Evolutionary conservation across 1,140 invertebrate genomes (phyloP), one percentile per base, ranked within the genome.

Genomic region (Nasonia vitripennis): DNA sequence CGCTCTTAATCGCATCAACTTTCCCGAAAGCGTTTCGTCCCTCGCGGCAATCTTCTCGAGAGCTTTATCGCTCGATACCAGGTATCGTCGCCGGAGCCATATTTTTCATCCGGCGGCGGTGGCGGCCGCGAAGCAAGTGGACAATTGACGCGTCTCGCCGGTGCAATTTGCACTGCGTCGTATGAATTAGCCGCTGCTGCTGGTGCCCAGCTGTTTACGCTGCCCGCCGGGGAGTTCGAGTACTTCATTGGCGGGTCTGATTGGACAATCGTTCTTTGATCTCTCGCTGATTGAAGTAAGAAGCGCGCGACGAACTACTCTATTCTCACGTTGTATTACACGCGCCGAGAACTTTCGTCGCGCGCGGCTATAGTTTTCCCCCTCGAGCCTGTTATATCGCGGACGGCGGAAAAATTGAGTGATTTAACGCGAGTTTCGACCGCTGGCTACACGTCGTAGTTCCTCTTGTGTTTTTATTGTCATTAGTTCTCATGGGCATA

Each of bases 121-220:
- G 1, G 14, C 12, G 10, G 45, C 45, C 12, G 51, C 17, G 2
- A 48, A 9, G 45, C 75, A 78, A 78, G 20, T 78, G 55, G 34
- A 67, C 34, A 68, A 79, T 79, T 62, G 55, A 67, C 51, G 78
- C 70, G 41, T 17, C 67, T n/a, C 37, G 37, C 37, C 17, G 27
- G 12, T 70, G 41, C 67, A 70, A 81, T 45, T 81, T 71, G 41
- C 27, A 17, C 48, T 51, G 14, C 14, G 48, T 0, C 9, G 48
- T 51, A 51, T 51, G 2, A 51, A 14, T 14, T 17, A 12, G 48
- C 48, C 48, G 48, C 48, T 48, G 45, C 45, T 48, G 45, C 45
- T 67, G 51, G 0, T 11, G 20, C 41, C 34, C 4, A 10, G 55
- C 78, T 68, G 20, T 80, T 78, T 78, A n/a, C 31, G 6, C 27